Evolutionary conservation across 1,140 invertebrate species (phyloP).

Genomic region (Platyscapa corneri): DNA sequence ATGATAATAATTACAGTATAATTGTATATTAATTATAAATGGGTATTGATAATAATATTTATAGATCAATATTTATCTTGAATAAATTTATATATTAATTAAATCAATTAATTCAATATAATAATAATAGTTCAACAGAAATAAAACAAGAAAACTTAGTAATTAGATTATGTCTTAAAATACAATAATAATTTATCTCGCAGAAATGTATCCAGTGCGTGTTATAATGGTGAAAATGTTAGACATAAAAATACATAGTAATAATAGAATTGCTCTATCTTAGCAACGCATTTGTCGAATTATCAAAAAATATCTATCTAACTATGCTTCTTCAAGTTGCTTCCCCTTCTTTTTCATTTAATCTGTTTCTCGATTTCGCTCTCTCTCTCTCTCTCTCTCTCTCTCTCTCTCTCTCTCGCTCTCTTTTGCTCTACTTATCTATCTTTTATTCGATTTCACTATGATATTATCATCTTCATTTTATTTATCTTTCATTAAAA

Average conservation of each 20-base stretch:
- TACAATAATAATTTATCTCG: conserved; percentile 49
- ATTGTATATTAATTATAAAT: conserved; percentile 48
- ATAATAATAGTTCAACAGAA: conserved; percentile 60
- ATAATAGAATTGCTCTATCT: conserved; percentile 31
- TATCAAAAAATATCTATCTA: conserved; percentile 71
- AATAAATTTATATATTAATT: conserved; percentile 40
- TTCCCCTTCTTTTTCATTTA: conserved; percentile 29
- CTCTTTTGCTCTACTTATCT: conserved; percentile 29
- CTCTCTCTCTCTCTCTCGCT: not conserved
- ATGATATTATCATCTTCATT: conserved; percentile 30
- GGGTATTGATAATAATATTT: conserved; percentile 52
- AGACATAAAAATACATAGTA: conserved; percentile 28
- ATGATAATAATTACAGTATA: conserved; percentile 53
- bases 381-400: conserved; percentile 35
- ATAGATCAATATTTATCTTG: conserved; percentile 43
- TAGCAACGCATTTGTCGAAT: conserved; percentile 55
- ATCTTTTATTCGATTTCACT: conserved; percentile 29
- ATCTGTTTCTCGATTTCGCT: conserved; percentile 2
- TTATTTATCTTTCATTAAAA: conserved; percentile 47
- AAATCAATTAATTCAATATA: conserved; percentile 50
- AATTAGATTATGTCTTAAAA: conserved; percentile 30
- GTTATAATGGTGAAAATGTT: conserved; percentile 44
- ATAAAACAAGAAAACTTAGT: conserved; percentile 55
- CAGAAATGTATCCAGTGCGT: conserved; percentile 57
- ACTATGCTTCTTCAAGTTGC: conserved; percentile 56